Evolutionary conservation across 2,113 vertebrate species (phyloP), one percentile per base, ranked within the genome.

Genomic region (Uropsilus gracilis): DNA sequence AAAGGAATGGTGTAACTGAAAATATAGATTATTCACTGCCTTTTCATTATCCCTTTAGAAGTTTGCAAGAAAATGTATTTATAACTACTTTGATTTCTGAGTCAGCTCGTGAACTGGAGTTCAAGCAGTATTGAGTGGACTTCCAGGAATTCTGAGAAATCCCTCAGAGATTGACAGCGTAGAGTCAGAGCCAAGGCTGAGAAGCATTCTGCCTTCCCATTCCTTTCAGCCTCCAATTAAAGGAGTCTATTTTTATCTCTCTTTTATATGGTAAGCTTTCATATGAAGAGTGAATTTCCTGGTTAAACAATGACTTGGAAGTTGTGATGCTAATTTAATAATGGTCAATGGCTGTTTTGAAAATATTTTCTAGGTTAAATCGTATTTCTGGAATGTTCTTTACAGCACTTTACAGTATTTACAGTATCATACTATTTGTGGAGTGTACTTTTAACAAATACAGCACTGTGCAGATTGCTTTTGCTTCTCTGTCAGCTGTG

Each of bases 121-220:
- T 57, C 3, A 44, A 2, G 37, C n/a, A 17, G 11, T 71, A 8
- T 30, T 42, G 12, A 8, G 4, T 34, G 34, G 14, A 75, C 18
- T 14, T 8, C n/a, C 1, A 8, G 18, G 48, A 39, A 8, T 46
- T 69, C 53, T 6, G 28, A 55, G 69, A 55, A 39, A 0, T 17
- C 46, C 26, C n/a, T 53, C 7, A 16, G 71, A 64, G 42, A 17
- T 2, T 8, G 28, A 4, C 48, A 13, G 0, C 8, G 0, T 10
- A 4, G 59, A 59, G 7, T 22, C 32, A 24, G 30, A 2, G 18
- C 8, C 9, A 6, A 50, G 14, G 14, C 57, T n/a, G 34, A 57
- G 46, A 7, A 46, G n/a, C 22, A 8, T 59, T 30, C 48, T 26
- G 63, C 17, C 50, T 83, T 6, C 16, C 12, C 2, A 2, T 8